Conservation (phyloP, 2,888 invertebrate species). For the Polymixis lichenea region DNA sequence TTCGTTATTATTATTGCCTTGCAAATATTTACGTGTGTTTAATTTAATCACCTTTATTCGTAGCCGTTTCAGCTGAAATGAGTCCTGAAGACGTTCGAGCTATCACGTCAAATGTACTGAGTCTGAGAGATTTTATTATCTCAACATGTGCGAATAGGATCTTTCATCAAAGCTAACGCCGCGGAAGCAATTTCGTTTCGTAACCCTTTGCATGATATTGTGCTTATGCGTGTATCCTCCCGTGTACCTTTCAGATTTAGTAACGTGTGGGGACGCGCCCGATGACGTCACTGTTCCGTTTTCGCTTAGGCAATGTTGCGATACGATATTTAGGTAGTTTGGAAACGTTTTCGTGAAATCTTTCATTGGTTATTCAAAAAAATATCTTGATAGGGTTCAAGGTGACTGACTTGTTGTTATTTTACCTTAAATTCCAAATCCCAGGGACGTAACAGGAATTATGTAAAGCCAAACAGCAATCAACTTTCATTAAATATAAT, state of each 20-base stretch:
- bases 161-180: slow-evolving; percentile 73
- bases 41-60: slow-evolving; percentile 45
- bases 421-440: slow-evolving; percentile 15
- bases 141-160: slow-evolving; percentile 64
- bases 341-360: slow-evolving; percentile 9
- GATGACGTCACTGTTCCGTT: slow-evolving; percentile 47
- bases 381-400: slow-evolving; percentile 20
- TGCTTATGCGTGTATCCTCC: slow-evolving; percentile 59
- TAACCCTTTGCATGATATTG: slow-evolving; percentile 73
- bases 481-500: slow-evolving; percentile 36
- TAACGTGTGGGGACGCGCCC: slow-evolving; percentile 42
- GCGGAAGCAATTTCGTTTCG: slow-evolving; percentile 79
- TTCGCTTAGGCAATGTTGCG: slow-evolving; percentile 26
- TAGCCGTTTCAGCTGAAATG: slow-evolving; percentile 43
- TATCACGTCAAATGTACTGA: slow-evolving; percentile 56
- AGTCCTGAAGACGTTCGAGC: slow-evolving; percentile 45
- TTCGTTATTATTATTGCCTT: slow-evolving; percentile 45
- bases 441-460: slow-evolving; percentile 14
- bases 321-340: slow-evolving; percentile 27
- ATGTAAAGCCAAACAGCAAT: slow-evolving; percentile 16
- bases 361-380: slow-evolving; percentile 15
- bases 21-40: slow-evolving; percentile 45
- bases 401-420: slow-evolving; percentile 17
- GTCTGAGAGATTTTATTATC: slow-evolving; percentile 60
- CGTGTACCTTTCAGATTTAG: slow-evolving; percentile 67